A percentile compares a stretch with the other conserved stretches of the same genome.
These are phyloP conservation scores for Heteromyza rotundicornis DNA, from an alignment of 2,888 invertebrate genomes.

Conservation along the genomic window DNA sequence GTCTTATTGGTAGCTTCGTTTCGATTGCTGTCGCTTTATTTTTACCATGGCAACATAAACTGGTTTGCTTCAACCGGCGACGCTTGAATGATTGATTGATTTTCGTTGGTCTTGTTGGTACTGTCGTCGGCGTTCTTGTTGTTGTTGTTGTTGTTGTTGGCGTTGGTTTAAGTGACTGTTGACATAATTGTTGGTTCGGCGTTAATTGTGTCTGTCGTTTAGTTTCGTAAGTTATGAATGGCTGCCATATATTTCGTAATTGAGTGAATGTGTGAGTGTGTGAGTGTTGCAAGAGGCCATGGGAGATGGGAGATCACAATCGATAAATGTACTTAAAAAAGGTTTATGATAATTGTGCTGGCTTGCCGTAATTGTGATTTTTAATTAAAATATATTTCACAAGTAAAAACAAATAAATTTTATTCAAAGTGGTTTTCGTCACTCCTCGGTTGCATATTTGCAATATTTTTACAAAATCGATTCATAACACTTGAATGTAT, in stretches of 20 bases:
- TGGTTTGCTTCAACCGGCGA: not conserved
- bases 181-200: conserved; percentile 54
- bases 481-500: too few species aligned
- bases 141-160: conserved; percentile 24
- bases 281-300: too few species aligned
- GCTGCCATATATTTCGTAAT: conserved; percentile 27
- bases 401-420: too few species aligned
- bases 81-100: conserved; percentile 48
- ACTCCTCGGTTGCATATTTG: too few species aligned
- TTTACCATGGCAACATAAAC: not conserved
- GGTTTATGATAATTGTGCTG: too few species aligned
- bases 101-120: conserved; percentile 22
- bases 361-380: too few species aligned
- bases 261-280: conserved; percentile 10
- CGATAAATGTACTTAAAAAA: too few species aligned
- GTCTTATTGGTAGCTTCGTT: not conserved
- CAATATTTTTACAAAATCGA: too few species aligned
- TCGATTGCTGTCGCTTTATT: not conserved
- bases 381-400: too few species aligned
- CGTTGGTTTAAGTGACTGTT: conserved; percentile 52
- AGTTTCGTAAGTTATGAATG: conserved; percentile 16
- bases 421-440: too few species aligned
- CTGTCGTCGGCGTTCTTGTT: conserved; percentile 6
- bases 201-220: conserved; percentile 48
- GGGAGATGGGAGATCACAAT: too few species aligned